Conservation (phyloP, 2,113 vertebrate genomes). For the Cyanoderma ruficeps region DNA sequence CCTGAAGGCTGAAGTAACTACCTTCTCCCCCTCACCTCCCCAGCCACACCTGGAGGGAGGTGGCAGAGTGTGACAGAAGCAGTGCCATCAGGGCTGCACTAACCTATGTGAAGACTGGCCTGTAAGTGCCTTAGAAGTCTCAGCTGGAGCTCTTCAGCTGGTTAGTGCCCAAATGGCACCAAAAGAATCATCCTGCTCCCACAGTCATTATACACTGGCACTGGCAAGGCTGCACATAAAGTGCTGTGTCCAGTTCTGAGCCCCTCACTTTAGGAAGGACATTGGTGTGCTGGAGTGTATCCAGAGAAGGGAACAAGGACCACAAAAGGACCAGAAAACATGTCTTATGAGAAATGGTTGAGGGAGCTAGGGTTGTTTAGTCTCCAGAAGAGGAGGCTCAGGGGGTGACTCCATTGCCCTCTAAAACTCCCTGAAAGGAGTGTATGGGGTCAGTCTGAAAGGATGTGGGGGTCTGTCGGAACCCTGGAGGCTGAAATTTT, state of each 20-base stretch:
- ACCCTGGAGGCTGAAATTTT: too few relatives aligned
- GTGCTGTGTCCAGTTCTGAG: neutral
- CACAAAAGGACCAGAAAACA: neutral
- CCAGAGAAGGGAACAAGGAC: neutral
- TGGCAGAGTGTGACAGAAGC: neutral
- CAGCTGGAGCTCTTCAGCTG: neutral
- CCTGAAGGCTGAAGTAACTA: neutral
- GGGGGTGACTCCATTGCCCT: fast-evolving
- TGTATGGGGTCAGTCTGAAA: neutral
- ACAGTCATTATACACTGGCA: neutral
- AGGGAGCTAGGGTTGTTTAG: neutral
- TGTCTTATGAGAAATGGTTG: neutral
- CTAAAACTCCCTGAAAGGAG: neutral
- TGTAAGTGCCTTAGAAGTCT: neutral
- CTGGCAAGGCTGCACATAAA: neutral
- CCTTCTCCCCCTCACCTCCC: fast-evolving
- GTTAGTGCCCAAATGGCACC: neutral
- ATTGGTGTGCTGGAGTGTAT: too few relatives aligned
- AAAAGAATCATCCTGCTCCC: neutral
- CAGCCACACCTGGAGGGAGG: neutral
- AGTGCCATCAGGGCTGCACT: neutral
- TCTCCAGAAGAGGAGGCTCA: neutral
- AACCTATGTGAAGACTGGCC: neutral
- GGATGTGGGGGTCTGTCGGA: too few relatives aligned
- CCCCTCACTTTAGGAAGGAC: neutral